Evolutionary conservation across 2,113 vertebrate species (phyloP).

Genomic region (Pipa parva): DNA sequence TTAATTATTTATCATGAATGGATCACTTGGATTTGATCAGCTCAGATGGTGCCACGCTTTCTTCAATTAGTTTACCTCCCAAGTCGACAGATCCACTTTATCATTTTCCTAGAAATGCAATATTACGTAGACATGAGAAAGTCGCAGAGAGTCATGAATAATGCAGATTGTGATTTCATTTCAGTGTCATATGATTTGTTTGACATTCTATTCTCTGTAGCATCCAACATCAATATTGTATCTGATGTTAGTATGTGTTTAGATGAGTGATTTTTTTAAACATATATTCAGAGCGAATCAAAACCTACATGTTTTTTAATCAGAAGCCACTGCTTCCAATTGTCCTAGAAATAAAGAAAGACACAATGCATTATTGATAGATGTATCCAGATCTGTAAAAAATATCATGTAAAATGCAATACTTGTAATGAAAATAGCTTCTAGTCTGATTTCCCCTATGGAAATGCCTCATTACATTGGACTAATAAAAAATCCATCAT

Average conservation of each 20-base stretch:
- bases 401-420: not conserved
- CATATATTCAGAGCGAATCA: not conserved
- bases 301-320: not conserved
- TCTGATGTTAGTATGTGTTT: not conserved
- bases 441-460: not conserved
- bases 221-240: not conserved
- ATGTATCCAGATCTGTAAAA: not conserved
- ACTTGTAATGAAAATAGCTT: not conserved
- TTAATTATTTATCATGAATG: too few relatives aligned
- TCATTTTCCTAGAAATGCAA: too few relatives aligned
- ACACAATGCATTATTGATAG: not conserved
- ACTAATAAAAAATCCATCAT: too few relatives aligned
- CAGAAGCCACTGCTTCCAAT: not conserved
- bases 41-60: too few relatives aligned
- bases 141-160: not conserved
- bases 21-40: too few relatives aligned
- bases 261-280: not conserved
- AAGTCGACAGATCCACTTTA: too few relatives aligned
- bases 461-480: too few relatives aligned
- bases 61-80: too few relatives aligned
- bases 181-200: not conserved
- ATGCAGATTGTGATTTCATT: not conserved
- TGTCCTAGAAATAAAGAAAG: not conserved
- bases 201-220: not conserved
- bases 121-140: too few relatives aligned